Conservation (phyloP, 2,113 vertebrate genomes). For the Oryzias melastigma region DNA sequence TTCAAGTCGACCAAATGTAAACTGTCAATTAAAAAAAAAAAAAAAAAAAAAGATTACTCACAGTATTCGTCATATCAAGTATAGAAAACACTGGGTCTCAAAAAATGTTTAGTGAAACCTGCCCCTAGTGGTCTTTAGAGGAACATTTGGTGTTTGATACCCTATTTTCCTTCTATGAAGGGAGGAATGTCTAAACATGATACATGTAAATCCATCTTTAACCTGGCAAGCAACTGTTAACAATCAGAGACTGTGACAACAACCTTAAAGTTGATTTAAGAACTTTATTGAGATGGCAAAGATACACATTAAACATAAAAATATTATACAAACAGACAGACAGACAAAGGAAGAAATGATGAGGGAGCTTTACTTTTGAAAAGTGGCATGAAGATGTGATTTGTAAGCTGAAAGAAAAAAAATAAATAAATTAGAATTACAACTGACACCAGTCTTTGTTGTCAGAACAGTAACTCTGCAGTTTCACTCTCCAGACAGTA, state of each 20-base stretch:
- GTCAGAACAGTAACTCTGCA: background rate
- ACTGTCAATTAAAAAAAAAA: no score
- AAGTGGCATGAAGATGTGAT: constrained; percentile 69
- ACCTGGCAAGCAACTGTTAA: background rate
- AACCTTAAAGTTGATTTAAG: constrained; percentile 24
- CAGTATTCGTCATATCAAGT: no score
- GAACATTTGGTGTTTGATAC: no score
- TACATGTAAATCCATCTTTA: background rate
- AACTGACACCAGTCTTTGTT: constrained; percentile 12
- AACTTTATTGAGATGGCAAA: constrained; percentile 70
- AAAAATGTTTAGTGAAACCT: no score
- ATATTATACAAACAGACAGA: constrained; percentile 72
- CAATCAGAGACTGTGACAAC: background rate
- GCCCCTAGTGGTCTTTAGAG: no score
- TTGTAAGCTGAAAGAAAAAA: constrained; percentile 69
- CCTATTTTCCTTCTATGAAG: no score
- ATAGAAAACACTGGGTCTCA: no score
- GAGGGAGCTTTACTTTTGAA: constrained; percentile 62
- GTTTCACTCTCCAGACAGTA: no score
- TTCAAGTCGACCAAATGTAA: no score
- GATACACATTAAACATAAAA: constrained; percentile 67
- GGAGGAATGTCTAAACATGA: no score
- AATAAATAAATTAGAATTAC: background rate
- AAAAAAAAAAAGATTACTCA: no score
- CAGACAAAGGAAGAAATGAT: background rate